phyloP scores from a whole-genome alignment of 2,797 vertebrate genomes.

The Anguilla megastoma region DNA sequence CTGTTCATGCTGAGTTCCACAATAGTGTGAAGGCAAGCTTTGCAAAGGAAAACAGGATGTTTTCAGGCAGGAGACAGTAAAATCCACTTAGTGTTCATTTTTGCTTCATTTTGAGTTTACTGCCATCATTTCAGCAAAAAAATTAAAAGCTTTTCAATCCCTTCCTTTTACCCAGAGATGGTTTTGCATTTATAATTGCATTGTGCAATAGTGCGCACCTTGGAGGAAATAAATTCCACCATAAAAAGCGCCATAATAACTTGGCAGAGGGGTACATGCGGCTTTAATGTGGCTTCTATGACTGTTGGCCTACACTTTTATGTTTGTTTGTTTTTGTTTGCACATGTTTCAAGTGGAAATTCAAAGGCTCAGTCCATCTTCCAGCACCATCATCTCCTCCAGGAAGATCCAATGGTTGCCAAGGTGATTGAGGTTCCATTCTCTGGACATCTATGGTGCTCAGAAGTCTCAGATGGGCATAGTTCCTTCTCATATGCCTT shows the following conservation, averaged over 20 bases:
- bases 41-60: conserved; percentile 27
- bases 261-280: conserved; percentile 75
- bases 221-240: conserved; percentile 82
- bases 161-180: conserved; percentile 63
- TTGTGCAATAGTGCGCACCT: conserved; percentile 78
- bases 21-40: neutral
- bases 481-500: neutral
- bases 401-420: neutral
- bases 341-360: neutral
- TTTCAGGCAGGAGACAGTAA: conserved; percentile 47
- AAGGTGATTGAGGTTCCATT: neutral
- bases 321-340: conserved; percentile 65
- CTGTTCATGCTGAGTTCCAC: neutral
- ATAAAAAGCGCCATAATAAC: conserved; percentile 84
- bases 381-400: neutral
- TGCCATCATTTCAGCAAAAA: conserved; percentile 17
- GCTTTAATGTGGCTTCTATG: conserved; percentile 65
- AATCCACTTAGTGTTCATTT: conserved; percentile 54
- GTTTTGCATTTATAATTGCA: conserved; percentile 78
- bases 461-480: neutral
- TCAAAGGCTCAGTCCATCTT: neutral
- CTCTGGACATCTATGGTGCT: neutral
- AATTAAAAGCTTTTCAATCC: conserved; percentile 40
- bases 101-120: conserved; percentile 42
- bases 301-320: conserved; percentile 63